phyloP scores from a whole-genome alignment of 2,888 invertebrate genomes.

The Catocala fraxini region DNA sequence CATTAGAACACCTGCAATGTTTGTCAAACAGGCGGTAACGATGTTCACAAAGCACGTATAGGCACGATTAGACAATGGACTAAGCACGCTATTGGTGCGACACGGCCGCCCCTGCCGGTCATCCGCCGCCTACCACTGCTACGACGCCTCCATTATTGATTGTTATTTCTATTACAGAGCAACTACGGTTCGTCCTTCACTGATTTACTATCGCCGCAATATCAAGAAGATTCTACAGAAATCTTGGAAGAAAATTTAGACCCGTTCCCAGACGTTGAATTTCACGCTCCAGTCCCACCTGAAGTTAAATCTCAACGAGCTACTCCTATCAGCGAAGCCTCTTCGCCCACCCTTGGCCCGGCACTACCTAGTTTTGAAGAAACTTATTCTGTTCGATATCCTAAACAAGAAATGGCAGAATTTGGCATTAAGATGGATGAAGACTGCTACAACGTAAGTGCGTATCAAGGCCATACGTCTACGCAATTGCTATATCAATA shows the following conservation, averaged over 20 bases:
- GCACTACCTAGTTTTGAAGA: slow-evolving; percentile 96
- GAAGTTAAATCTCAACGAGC: slow-evolving; percentile 79
- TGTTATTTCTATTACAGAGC: slow-evolving; percentile 88
- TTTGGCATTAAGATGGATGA: slow-evolving; percentile 95
- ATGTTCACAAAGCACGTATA: slow-evolving; percentile 36
- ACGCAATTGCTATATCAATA: slow-evolving; percentile 88
- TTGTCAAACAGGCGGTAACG: slow-evolving; percentile 52
- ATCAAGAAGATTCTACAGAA: slow-evolving; percentile 91
- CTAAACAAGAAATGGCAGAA: slow-evolving; percentile 89
- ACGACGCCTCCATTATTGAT: slow-evolving; percentile 79
- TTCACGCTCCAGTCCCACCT: slow-evolving; percentile 79
- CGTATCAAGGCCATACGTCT: slow-evolving; percentile 87
- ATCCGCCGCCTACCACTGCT: slow-evolving; percentile 74
- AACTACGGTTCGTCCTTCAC: slow-evolving; percentile 93
- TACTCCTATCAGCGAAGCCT: slow-evolving; percentile 79
- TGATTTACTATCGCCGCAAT: slow-evolving; percentile 92
- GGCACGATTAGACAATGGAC: slow-evolving; percentile 48
- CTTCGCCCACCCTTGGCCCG: slow-evolving; percentile 84
- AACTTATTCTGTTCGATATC: slow-evolving; percentile 93
- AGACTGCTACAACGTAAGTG: slow-evolving; percentile 92
- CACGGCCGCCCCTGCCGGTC: slow-evolving; percentile 71
- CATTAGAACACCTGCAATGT: slow-evolving; percentile 66
- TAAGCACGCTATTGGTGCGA: slow-evolving; percentile 73
- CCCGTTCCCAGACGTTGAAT: slow-evolving; percentile 91
- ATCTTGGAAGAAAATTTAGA: slow-evolving; percentile 91